These are phyloP conservation scores for Emmelina monodactyla DNA, from an alignment of 2,888 invertebrate species.

Conservation along the genomic window DNA sequence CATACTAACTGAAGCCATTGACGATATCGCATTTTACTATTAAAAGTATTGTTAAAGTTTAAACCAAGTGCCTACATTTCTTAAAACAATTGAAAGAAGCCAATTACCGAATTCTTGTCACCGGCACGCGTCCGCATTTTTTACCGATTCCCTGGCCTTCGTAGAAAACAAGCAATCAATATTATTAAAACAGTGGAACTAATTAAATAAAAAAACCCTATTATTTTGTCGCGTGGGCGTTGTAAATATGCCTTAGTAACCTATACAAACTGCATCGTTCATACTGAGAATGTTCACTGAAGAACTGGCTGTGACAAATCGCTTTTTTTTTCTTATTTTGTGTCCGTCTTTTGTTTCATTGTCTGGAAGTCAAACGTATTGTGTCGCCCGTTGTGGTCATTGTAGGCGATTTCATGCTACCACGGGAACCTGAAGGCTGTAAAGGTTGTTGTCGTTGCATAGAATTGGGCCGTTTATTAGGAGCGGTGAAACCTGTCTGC, in stretches of 20 bases:
- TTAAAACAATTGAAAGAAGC: too few relatives aligned
- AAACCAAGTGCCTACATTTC: too few relatives aligned
- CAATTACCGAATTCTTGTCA: too few relatives aligned
- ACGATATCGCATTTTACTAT: too few relatives aligned
- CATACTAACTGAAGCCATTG: too few relatives aligned
- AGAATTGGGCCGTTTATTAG: constrained; percentile 56
- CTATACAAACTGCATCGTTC: constrained; percentile 34
- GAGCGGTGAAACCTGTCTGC: constrained; percentile 47
- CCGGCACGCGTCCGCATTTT: constrained; percentile 50
- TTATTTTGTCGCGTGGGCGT: constrained; percentile 62
- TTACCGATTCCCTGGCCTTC: constrained; percentile 48
- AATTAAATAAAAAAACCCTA: too few relatives aligned
- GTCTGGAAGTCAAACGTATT: constrained; percentile 60
- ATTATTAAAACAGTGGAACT: constrained; percentile 62
- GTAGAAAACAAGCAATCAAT: constrained; percentile 34
- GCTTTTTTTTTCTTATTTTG: constrained; percentile 42
- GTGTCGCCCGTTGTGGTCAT: constrained; percentile 46
- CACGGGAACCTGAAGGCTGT: constrained; percentile 30
- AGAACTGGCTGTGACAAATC: constrained; percentile 27
- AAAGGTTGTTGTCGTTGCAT: constrained; percentile 36
- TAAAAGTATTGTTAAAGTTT: too few relatives aligned
- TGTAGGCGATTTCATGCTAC: constrained; percentile 48
- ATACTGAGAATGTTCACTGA: constrained; percentile 37
- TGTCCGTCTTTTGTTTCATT: constrained; percentile 50
- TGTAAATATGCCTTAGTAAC: constrained; percentile 57